Base-by-base conservation (phyloP, 2,113 vertebrate species). In the Melanerpes aurifrons region DNA sequence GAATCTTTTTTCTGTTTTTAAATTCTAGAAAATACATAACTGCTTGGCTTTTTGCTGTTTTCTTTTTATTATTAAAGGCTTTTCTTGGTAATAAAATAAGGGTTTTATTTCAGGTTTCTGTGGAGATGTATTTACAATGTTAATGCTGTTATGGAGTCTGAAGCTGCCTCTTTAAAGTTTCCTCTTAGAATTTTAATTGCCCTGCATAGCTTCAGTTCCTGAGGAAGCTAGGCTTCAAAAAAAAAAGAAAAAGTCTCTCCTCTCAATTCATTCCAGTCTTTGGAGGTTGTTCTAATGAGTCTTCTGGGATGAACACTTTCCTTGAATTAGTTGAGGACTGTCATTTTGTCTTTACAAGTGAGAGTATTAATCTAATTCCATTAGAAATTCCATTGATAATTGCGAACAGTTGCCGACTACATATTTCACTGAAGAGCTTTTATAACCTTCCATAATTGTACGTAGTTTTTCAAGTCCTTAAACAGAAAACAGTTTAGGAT, bases 301-400 rank as follows among this genome's bases (percentile, higher is more conserved):
- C 87, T 69, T 82, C 45, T 91, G 87, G 75, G 87, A 50, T 61
- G 45, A 85, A 58, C 6, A 3, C 82, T 94, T 69, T 89, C 45
- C 56, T 76, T 21, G 32, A 92, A 59, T 85, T 85, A 40, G 13
- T 40, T 58, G 70, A 85, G 81, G 77, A 79, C 53, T 87, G 50
- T 87, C 0, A 0, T 61, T 45, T 43, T 78, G 25, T 61, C 70
- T 53, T 89, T 58, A 40, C 63, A 75, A 50, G 54, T 45, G 81
- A 91, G 40, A 69, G 22, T 17, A 8, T 78, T 77, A 10, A 72
- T 61, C 25, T 75, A 45, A 82, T 76, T 83, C 62, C 45, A 8
- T 61, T 54, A 68, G 54, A 68, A 78, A 79, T 89, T 48, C 81
- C 81, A n/a, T 15, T 68, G 31, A 50, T 90, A 84, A 86, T 94